Conservation (phyloP, 1,140 invertebrate species). For the Prorops nasuta region DNA sequence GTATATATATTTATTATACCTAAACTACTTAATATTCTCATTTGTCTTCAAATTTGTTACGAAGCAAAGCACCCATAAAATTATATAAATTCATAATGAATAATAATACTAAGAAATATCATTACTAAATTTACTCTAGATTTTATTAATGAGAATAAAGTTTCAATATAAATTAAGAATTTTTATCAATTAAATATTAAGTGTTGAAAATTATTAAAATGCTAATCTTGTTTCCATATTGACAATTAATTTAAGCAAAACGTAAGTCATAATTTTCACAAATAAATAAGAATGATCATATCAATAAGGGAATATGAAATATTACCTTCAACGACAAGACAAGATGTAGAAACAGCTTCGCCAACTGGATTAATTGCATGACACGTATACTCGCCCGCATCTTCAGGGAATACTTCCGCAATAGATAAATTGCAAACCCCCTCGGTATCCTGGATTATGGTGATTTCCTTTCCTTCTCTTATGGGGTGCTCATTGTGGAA, state of each 20-base stretch:
- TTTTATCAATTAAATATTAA: too few relatives aligned
- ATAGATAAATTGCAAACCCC: conserved; percentile 83
- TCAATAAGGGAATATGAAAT: conserved; percentile 6
- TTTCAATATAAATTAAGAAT: too few relatives aligned
- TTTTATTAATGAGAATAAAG: too few relatives aligned
- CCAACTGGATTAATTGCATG: conserved; percentile 82
- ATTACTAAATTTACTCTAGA: too few relatives aligned
- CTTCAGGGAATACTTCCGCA: conserved; percentile 91
- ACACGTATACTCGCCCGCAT: conserved; percentile 85
- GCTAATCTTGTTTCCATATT: not conserved
- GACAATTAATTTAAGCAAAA: not conserved
- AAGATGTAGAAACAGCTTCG: conserved; percentile 76
- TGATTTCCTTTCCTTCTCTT: conserved; percentile 76
- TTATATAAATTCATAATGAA: too few relatives aligned
- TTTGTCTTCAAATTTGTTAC: too few relatives aligned
- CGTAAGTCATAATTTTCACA: not conserved
- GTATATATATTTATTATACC: too few relatives aligned
- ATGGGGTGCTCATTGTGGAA: conserved; percentile 73
- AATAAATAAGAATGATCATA: not conserved
- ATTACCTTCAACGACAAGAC: conserved; percentile 81
- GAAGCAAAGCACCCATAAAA: too few relatives aligned
- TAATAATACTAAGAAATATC: too few relatives aligned
- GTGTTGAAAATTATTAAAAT: too few relatives aligned
- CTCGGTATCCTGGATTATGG: conserved; percentile 71
- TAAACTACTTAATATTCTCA: too few relatives aligned